Base-by-base conservation (phyloP, 2,888 invertebrate genomes). In the Cephus sareptanus region DNA sequence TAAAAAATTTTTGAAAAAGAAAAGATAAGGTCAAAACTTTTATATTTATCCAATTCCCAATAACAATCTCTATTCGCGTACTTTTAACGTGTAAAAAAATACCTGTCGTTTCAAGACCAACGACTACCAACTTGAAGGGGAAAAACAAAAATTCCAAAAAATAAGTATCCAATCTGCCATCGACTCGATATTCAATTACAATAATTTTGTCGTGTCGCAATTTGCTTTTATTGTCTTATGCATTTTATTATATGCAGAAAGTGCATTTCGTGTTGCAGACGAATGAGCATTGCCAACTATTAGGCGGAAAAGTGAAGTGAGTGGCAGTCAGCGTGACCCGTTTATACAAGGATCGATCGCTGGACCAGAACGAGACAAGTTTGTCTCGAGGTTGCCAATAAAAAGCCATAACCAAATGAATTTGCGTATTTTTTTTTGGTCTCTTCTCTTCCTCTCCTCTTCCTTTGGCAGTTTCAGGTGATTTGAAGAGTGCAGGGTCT, bases 271-370 rank as follows among this genome's bases (percentile, higher is more conserved):
- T 23, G 91, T 91, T 92, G 79, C 76, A 78, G 91, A 92, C 92
- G 92, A 92, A 92, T 92, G 92, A 92, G 81, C 78, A 81, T 78
- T 75, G 79, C 82, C 77, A 56, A 56, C 40, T 56, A n/a, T 75
- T 92, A 93, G 93, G 92, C 93, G 93, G 92, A 93, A 93, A 92
- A 92, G 92, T 70, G 92, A 56, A 80, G 77, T 79, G 81, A 81
- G 75, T 73, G 73, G 74, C 77, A 78, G 75, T 76, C 75, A 68
- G 77, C 75, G 79, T 81, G 81, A 83, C 83, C 81, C 82, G 82
- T 83, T 83, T 82, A 82, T 79, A 83, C 83, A 84, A 84, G 83
- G 82, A 84, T 83, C 84, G 81, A 81, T 83, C 83, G 83, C 82
- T 83, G 83, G 80, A 84, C 80, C 84, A 83, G 79, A 84, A 84